Base-by-base conservation (phyloP, 2,797 vertebrate species). In the Rhynchonycteris naso region DNA sequence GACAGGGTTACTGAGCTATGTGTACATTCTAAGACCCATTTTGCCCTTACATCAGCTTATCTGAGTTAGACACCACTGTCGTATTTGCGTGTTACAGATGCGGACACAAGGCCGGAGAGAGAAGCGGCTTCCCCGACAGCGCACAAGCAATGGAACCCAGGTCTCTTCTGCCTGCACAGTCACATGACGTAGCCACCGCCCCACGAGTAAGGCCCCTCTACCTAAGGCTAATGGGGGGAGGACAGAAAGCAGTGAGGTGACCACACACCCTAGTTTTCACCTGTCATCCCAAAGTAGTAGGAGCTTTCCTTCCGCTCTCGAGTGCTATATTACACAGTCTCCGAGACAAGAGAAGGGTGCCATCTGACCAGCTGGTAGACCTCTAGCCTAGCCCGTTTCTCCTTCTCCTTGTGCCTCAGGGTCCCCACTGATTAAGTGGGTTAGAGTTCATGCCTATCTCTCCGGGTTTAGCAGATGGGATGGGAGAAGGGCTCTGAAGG, bases 341-440 rank as follows among this genome's bases (percentile, higher is more conserved):
- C 35, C 33, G 15, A 50, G 58, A 81, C n/a, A 58, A 61, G 35
- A 35, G 26, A 1, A 54, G 19, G 33, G 65, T 21, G 35, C 15
- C 16, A 9, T 22, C 2, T 1, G 47, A 21, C 35, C 1, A 35
- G 24, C 30, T 4, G 1, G 35, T 1, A 21, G 76, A 38, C 54
- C 11, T 82, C 66, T 11, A 19, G 76, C 59, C 38, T 24, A 4
- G 1, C 24, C 28, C 11, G 4, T 16, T 52, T 81, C 24, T 28
- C n/a, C 28, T 28, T 28, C 28, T 21, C 14, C n/a, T 24, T 0
- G 1, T 11, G 7, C 61, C 19, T 38, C 56, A 26, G 68, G 52
- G 35, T 38, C 30, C 43, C 52, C 22, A 19, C 15, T 35, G 58
- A 59, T 15, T 13, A 72, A 30, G 43, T 4, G 47, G 33, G 2